Conservation (phyloP, 1,140 invertebrate species). For the Dufourea novaeangliae region DNA sequence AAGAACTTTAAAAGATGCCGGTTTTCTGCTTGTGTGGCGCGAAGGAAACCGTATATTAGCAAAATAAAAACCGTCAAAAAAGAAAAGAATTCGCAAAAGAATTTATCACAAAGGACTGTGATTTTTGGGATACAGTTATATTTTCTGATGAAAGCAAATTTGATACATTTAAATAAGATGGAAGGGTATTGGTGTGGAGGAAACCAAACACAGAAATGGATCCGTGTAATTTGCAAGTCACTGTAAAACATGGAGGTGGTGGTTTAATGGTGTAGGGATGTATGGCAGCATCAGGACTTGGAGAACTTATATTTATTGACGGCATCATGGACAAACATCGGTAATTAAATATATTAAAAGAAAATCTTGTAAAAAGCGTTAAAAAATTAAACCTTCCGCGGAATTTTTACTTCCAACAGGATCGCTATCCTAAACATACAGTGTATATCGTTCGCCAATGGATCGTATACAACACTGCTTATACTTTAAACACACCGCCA, state of each 20-base stretch:
- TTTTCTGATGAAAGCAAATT: conserved; percentile 5
- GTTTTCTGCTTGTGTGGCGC: neutral
- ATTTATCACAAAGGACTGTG: neutral
- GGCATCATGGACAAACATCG: neutral
- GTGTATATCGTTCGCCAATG: neutral
- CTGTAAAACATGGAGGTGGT: too few relatives aligned
- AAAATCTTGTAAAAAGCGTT: neutral
- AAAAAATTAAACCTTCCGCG: neutral
- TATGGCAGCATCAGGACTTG: neutral
- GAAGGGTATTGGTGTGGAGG: neutral
- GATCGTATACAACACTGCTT: neutral
- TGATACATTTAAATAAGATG: neutral
- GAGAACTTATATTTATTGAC: neutral
- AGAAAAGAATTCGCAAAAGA: neutral
- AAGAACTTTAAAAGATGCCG: neutral
- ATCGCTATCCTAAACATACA: neutral
- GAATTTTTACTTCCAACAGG: conserved; percentile 1
- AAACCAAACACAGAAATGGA: neutral
- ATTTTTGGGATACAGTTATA: neutral
- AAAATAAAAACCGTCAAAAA: neutral
- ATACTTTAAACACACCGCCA: neutral
- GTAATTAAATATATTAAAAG: neutral
- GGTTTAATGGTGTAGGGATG: neutral
- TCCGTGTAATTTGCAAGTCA: neutral
- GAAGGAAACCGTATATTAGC: neutral